Percentiles rank a stretch among this genome's conserved stretches.
Conservation (phyloP, 2,888 invertebrate species). For the Epirrita christyi region DNA sequence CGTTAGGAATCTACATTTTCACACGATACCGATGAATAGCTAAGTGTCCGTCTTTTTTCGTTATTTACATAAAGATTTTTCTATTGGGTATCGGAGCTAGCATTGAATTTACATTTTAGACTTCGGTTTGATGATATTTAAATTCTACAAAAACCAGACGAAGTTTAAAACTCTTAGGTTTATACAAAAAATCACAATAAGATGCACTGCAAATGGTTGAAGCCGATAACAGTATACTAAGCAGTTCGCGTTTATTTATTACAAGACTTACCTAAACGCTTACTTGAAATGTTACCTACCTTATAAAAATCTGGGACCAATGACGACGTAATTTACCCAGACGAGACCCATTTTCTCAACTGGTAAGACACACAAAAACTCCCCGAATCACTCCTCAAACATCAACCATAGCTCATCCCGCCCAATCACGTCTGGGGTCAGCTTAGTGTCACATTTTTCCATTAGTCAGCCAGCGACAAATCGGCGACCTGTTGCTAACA, state of each 20-base stretch:
- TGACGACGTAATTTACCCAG: too few species aligned
- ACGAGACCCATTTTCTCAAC: slow-evolving; percentile 4
- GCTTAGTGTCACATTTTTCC: slow-evolving; percentile 75
- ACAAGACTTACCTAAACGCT: too few species aligned
- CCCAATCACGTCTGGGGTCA: slow-evolving; percentile 62
- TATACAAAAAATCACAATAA: too few species aligned
- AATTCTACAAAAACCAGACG: too few species aligned
- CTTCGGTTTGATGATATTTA: background rate
- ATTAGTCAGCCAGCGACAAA: slow-evolving; percentile 70
- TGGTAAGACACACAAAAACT: slow-evolving; percentile 5
- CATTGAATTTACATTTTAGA: slow-evolving; percentile 26
- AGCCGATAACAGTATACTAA: too few species aligned
- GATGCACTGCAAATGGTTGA: too few species aligned
- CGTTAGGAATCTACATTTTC: slow-evolving; percentile 36
- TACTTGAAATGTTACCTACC: too few species aligned
- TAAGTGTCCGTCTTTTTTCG: slow-evolving; percentile 27
- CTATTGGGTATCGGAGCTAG: slow-evolving; percentile 28
- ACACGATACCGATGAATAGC: slow-evolving; percentile 28
- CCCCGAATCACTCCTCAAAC: slow-evolving; percentile 26
- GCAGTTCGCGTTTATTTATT: too few species aligned
- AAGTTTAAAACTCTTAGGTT: too few species aligned
- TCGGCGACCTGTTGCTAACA: slow-evolving; percentile 77
- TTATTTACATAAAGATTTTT: slow-evolving; percentile 38
- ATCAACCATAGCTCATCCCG: slow-evolving; percentile 52
- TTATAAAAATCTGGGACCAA: too few species aligned